Conservation (phyloP, 2,113 vertebrate genomes). For the Eira barbara region DNA sequence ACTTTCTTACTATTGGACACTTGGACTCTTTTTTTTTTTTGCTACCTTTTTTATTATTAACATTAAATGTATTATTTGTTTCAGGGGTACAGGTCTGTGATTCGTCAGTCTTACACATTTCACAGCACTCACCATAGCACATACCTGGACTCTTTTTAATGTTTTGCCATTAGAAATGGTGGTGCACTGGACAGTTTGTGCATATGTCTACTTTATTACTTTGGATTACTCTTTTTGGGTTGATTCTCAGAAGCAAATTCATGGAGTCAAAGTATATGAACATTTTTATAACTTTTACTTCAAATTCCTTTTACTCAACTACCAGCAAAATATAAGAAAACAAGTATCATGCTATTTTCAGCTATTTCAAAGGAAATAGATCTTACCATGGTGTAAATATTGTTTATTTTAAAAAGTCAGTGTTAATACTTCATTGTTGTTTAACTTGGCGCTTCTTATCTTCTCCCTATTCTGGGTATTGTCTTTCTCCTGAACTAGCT, state of each 20-base stretch:
- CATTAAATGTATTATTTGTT: no score
- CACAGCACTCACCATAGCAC: no score
- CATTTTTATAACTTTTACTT: conserved; percentile 17
- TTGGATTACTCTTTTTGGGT: not conserved
- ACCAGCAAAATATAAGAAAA: conserved; percentile 20
- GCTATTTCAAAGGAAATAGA: not conserved
- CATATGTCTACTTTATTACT: not conserved
- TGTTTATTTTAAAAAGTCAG: not conserved
- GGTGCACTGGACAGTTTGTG: not conserved
- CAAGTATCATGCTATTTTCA: not conserved
- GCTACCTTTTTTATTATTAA: no score
- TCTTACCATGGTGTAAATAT: not conserved
- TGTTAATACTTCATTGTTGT: not conserved
- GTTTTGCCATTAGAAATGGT: not conserved
- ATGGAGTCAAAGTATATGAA: not conserved
- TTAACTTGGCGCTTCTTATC: not conserved
- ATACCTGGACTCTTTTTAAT: no score
- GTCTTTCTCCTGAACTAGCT: not conserved
- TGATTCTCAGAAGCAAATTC: not conserved
- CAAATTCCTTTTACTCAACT: not conserved
- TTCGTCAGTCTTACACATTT: no score
- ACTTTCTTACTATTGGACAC: not conserved
- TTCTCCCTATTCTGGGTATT: not conserved
- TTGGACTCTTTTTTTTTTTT: not conserved
- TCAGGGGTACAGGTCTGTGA: no score